A percentile compares a stretch with the other conserved stretches of the same genome.
Evolutionary conservation across 1,140 invertebrate genomes (phyloP).

Genomic region (Anastrepha obliqua): DNA sequence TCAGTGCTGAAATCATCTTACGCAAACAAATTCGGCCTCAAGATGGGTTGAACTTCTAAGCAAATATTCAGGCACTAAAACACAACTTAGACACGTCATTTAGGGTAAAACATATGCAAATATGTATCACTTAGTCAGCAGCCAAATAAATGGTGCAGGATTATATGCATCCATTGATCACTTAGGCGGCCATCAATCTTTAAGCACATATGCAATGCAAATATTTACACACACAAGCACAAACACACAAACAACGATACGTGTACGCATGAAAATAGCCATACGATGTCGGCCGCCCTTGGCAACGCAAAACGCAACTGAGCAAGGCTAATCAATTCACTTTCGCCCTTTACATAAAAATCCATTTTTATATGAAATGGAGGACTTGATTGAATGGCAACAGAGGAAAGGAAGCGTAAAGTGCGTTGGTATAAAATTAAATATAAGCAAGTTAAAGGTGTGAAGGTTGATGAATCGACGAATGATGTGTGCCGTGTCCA

Average conservation of each 20-base stretch:
- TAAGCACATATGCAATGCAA: not conserved
- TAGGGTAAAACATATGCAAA: not conserved
- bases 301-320: slow-evolving; percentile 60
- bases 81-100: slow-evolving; percentile 22
- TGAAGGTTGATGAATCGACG: not conserved
- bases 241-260: not conserved
- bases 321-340: slow-evolving; percentile 71
- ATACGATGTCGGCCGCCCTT: not conserved
- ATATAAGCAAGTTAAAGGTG: not conserved
- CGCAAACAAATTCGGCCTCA: not conserved
- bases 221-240: not conserved
- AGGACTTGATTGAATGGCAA: slow-evolving; percentile 45
- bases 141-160: not conserved
- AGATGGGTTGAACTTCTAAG: not conserved
- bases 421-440: not conserved
- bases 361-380: slow-evolving; percentile 70
- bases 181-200: slow-evolving; percentile 31
- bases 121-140: not conserved
- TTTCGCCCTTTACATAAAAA: slow-evolving; percentile 61
- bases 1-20: not conserved
- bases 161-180: slow-evolving; percentile 31
- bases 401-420: not conserved
- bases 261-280: not conserved
- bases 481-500: not conserved
- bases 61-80: not conserved